Conservation (phyloP, 2,888 invertebrate genomes). For the Phlogophora meticulosa region DNA sequence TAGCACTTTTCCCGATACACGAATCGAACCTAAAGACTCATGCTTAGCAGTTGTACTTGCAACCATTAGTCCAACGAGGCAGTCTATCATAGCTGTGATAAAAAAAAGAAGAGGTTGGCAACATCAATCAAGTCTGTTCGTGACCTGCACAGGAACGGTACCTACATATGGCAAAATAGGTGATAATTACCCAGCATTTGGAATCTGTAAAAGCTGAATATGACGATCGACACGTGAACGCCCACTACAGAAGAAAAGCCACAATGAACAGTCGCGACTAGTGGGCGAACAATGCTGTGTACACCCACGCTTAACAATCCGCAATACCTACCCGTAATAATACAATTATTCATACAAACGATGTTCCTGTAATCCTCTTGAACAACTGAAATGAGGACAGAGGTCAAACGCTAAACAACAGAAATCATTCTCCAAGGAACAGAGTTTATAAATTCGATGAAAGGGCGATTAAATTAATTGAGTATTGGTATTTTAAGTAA, state of each 20-base stretch:
- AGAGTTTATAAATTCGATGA: constrained; percentile 23
- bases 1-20: too few species aligned
- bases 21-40: too few species aligned
- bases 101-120: not conserved
- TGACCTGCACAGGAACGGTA: not conserved
- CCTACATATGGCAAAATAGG: too few species aligned
- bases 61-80: too few species aligned
- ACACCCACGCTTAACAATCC: not conserved
- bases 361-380: constrained; percentile 4
- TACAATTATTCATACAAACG: constrained; percentile 13
- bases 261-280: not conserved
- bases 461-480: constrained; percentile 40
- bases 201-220: not conserved
- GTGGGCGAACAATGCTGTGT: not conserved
- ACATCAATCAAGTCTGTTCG: not conserved
- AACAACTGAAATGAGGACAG: not conserved
- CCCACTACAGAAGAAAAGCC: constrained; percentile 12
- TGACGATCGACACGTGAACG: not conserved
- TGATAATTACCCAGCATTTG: not conserved
- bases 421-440: constrained; percentile 9
- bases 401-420: constrained; percentile 9
- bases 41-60: too few species aligned
- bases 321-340: constrained; percentile 5
- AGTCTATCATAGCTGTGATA: not conserved
- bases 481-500: constrained; percentile 38